These are phyloP conservation scores for Cercocebus atys DNA, from an alignment of 2,113 vertebrate species.

Conservation along the genomic window DNA sequence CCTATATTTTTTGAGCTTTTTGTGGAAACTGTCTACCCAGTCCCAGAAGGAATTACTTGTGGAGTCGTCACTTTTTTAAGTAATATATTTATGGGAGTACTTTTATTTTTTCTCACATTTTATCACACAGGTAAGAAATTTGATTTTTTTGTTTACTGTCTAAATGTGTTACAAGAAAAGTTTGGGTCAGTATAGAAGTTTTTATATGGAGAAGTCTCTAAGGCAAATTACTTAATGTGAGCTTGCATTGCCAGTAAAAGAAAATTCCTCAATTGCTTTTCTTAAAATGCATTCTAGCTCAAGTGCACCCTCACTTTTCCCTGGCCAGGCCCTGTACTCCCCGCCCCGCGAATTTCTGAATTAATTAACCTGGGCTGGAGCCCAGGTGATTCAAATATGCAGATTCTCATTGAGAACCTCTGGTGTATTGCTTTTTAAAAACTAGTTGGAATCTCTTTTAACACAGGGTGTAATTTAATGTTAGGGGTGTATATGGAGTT, in stretches of 20 bases:
- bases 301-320: background rate
- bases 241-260: background rate
- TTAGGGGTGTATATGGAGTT: background rate
- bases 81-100: conserved; percentile 94
- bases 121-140: conserved; percentile 93
- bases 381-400: background rate
- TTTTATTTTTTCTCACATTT: conserved; percentile 96
- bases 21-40: conserved; percentile 98
- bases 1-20: conserved; percentile 99
- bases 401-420: background rate
- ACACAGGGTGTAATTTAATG: background rate
- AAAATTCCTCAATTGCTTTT: conserved; percentile 45
- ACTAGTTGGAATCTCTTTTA: background rate
- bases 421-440: background rate
- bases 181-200: background rate
- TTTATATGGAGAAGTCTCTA: conserved; percentile 46
- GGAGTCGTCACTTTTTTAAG: conserved; percentile 97
- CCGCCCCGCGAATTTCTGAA: background rate
- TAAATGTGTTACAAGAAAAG: background rate
- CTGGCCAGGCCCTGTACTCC: background rate
- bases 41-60: conserved; percentile 98
- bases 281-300: background rate
- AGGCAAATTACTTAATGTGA: conserved; percentile 51
- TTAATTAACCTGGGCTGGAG: background rate
- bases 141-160: conserved; percentile 47